phyloP scores from a whole-genome alignment of 2,797 vertebrate genomes.

The Rhinella marina region DNA sequence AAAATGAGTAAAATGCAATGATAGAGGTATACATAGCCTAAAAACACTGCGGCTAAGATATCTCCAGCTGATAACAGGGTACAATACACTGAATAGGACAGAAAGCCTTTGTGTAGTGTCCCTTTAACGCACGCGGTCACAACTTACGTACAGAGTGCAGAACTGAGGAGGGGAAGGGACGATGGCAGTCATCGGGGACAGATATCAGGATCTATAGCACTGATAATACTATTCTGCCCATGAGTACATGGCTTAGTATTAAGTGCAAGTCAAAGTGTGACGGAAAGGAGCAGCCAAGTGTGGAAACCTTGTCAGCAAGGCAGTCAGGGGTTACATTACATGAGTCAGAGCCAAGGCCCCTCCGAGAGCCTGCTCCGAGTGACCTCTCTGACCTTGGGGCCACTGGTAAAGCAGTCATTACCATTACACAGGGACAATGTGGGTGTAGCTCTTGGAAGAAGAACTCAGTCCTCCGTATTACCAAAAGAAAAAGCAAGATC shows the following conservation, averaged over 20 bases:
- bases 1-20: too few species aligned
- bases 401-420: not conserved
- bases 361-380: not conserved
- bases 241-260: not conserved
- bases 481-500: not conserved
- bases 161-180: too few species aligned
- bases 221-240: too few species aligned
- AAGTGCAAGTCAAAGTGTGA: not conserved
- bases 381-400: slow-evolving; percentile 29
- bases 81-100: too few species aligned
- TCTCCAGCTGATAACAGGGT: too few species aligned
- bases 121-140: too few species aligned
- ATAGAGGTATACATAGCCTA: too few species aligned
- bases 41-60: too few species aligned
- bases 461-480: not conserved
- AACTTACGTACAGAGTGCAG: too few species aligned
- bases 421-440: not conserved
- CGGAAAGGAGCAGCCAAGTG: not conserved
- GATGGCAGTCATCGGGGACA: not conserved
- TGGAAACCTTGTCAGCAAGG: not conserved
- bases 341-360: not conserved
- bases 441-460: not conserved
- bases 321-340: not conserved
- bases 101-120: too few species aligned
- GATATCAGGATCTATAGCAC: not conserved